phyloP scores from a whole-genome alignment of 35 echinoderm and acorn worm species.

The Patiria miniata region DNA sequence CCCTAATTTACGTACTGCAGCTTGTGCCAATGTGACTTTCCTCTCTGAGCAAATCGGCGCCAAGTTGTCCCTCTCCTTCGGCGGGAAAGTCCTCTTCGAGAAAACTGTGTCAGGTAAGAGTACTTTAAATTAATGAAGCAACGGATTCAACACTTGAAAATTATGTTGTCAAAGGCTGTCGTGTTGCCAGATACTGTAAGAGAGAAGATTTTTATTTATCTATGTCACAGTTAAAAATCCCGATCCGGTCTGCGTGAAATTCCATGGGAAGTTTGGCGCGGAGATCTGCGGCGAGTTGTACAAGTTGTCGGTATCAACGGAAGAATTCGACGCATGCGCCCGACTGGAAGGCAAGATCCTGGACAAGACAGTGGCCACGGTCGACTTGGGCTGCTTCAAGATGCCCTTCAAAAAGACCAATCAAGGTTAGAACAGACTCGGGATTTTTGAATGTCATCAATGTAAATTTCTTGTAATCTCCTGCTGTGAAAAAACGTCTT shows the following conservation, averaged over 20 bases:
- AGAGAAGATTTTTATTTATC: not conserved
- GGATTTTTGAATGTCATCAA: too few relatives aligned
- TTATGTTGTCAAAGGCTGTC: too few relatives aligned
- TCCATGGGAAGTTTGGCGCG: not conserved
- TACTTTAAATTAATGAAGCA: not conserved
- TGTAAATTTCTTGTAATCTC: too few relatives aligned
- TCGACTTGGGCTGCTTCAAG: slow-evolving; percentile 20
- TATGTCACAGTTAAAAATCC: not conserved
- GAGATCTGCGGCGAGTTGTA: not conserved
- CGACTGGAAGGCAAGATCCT: not conserved
- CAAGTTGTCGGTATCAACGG: not conserved
- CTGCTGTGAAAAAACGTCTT: too few relatives aligned
- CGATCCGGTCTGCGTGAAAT: not conserved
- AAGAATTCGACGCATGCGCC: not conserved
- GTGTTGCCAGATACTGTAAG: too few relatives aligned
- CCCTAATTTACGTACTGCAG: not conserved
- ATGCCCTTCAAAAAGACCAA: not conserved
- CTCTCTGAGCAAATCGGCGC: not conserved
- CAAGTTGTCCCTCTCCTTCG: not conserved
- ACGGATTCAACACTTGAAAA: not conserved
- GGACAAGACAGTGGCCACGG: not conserved
- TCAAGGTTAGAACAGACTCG: too few relatives aligned
- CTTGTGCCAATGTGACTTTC: slow-evolving; percentile 6
- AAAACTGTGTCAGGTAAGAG: not conserved
- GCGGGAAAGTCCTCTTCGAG: slow-evolving; percentile 1